A percentile compares a stretch with the other conserved stretches of the same genome.
These are phyloP conservation scores for Chromis chromis DNA, from an alignment of 2,797 vertebrate genomes.

Conservation along the genomic window DNA sequence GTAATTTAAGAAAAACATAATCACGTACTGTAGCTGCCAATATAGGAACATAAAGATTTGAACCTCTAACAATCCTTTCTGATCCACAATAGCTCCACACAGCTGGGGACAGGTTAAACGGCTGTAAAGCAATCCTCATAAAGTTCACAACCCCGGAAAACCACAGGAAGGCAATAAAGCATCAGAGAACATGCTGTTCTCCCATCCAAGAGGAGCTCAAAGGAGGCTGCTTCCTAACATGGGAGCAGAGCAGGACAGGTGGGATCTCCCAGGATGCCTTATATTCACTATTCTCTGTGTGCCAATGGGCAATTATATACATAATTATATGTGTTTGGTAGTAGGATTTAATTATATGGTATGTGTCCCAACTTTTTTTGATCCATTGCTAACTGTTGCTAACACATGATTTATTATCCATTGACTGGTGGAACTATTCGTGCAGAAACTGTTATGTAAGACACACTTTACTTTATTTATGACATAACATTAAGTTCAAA, in stretches of 20 bases:
- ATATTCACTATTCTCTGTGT: not conserved
- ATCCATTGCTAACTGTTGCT: too few species aligned
- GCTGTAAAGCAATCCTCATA: slow-evolving; percentile 68
- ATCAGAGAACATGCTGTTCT: slow-evolving; percentile 71
- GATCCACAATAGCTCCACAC: slow-evolving; percentile 48
- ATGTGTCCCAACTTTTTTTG: not conserved
- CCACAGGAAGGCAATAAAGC: slow-evolving; percentile 73
- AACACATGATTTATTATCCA: not conserved
- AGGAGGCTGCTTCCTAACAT: slow-evolving; percentile 23
- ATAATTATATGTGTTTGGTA: slow-evolving; percentile 8
- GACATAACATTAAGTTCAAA: too few species aligned
- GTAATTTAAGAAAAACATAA: slow-evolving; percentile 46
- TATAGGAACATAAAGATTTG: slow-evolving; percentile 47
- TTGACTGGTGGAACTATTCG: not conserved
- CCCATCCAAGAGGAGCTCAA: slow-evolving; percentile 32
- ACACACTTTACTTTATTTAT: too few species aligned
- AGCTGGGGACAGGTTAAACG: slow-evolving; percentile 63
- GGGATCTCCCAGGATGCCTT: slow-evolving; percentile 36
- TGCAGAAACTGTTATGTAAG: not conserved
- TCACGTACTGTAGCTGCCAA: slow-evolving; percentile 26
- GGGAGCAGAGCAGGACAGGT: slow-evolving; percentile 51
- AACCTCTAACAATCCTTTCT: slow-evolving; percentile 45
- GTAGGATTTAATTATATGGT: too few species aligned
- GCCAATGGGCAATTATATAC: not conserved
- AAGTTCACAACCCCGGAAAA: slow-evolving; percentile 75